A percentile compares a stretch with the other conserved stretches of the same genome.
These are phyloP conservation scores for Papilio protenor DNA, from an alignment of 2,888 invertebrate genomes.

Conservation along the genomic window DNA sequence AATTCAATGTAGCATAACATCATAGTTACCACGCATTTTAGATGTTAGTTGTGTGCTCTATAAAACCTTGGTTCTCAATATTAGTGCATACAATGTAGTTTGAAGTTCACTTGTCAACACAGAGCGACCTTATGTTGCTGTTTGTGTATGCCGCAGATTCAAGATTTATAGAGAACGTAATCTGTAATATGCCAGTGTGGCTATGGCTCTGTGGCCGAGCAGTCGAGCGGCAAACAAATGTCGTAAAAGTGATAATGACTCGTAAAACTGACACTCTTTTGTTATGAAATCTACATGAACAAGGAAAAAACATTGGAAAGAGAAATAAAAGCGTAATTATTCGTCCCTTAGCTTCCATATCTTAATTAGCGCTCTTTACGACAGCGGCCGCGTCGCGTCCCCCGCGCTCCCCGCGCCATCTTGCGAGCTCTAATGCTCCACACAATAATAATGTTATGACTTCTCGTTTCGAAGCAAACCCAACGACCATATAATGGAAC, in stretches of 20 bases:
- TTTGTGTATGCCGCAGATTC: too few species aligned
- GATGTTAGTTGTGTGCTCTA: background rate
- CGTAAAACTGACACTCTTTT: slow-evolving; percentile 1
- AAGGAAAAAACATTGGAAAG: slow-evolving; percentile 23
- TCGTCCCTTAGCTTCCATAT: slow-evolving; percentile 10
- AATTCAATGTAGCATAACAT: background rate
- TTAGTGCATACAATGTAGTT: too few species aligned
- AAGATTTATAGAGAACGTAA: background rate
- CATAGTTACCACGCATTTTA: too few species aligned
- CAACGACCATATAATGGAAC: slow-evolving; percentile 8
- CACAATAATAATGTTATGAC: background rate
- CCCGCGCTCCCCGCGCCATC: background rate
- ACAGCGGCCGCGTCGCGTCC: background rate
- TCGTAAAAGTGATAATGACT: background rate
- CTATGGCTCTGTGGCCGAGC: background rate
- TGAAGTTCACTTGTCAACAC: too few species aligned
- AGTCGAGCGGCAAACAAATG: background rate
- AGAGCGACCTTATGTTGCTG: too few species aligned
- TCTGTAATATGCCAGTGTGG: background rate
- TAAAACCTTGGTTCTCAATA: background rate
- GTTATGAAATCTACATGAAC: slow-evolving; percentile 18
- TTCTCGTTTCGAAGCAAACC: slow-evolving; percentile 5
- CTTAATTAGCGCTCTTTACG: slow-evolving; percentile 29
- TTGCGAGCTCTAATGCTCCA: background rate
- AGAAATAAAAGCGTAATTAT: slow-evolving; percentile 26